A percentile compares a stretch with the other conserved stretches of the same genome.
phyloP scores from a whole-genome alignment of 92 coral and sea anemone genomes.

The Diadumene lineata region DNA sequence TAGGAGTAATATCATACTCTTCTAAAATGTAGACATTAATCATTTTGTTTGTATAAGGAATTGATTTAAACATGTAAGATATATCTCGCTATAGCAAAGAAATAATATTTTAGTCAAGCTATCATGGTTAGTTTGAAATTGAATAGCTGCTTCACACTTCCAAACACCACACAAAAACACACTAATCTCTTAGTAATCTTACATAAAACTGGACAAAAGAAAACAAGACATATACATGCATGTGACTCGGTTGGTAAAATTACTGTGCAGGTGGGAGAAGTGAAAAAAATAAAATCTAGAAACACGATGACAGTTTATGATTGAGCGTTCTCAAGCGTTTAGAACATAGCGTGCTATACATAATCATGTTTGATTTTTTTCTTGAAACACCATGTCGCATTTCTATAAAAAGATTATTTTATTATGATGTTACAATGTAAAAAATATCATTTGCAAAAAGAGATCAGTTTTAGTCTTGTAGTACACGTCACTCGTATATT shows the following conservation, averaged over 20 bases:
- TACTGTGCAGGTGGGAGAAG: not conserved
- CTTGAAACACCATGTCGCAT: not conserved
- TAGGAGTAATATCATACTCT: not conserved
- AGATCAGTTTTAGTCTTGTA: not conserved
- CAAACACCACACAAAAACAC: not conserved
- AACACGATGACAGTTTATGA: not conserved
- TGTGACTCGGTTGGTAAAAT: not conserved
- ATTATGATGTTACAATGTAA: not conserved
- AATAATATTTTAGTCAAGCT: too few relatives aligned
- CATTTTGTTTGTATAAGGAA: not conserved
- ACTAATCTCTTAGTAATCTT: slow-evolving; percentile 1
- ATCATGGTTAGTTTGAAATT: too few relatives aligned
- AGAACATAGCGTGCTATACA: not conserved
- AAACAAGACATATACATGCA: not conserved
- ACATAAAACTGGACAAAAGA: not conserved
- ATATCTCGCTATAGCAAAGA: too few relatives aligned
- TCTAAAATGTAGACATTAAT: not conserved
- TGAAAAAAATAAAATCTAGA: not conserved
- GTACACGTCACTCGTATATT: not conserved
- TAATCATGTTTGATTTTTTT: not conserved
- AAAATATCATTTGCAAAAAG: not conserved
- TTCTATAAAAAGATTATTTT: not conserved
- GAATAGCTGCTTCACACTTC: too few relatives aligned
- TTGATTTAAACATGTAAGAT: not conserved
- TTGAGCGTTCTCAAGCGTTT: not conserved